phyloP scores from a whole-genome alignment of 2,113 vertebrate genomes.

The Zosterops hypoxanthus region DNA sequence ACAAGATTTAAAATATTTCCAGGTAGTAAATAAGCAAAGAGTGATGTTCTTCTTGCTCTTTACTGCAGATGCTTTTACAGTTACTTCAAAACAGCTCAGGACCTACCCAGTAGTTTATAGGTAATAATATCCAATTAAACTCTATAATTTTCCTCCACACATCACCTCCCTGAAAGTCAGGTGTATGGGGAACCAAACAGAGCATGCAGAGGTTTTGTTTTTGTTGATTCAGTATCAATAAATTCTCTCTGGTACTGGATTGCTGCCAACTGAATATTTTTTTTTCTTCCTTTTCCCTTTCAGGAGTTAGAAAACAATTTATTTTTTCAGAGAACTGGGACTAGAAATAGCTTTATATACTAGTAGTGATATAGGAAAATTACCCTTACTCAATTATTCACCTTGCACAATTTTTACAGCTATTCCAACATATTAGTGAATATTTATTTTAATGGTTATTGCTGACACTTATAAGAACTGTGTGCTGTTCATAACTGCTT shows the following conservation, averaged over 20 bases:
- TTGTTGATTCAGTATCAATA: not conserved
- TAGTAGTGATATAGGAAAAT: not conserved
- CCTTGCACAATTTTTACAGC: not conserved
- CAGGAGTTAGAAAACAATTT: not conserved
- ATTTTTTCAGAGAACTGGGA: not conserved
- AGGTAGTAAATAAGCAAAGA: slow-evolving; percentile 11
- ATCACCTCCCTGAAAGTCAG: not conserved
- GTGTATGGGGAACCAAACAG: not conserved
- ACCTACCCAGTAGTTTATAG: not conserved
- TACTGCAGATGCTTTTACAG: not conserved
- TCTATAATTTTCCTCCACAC: not conserved
- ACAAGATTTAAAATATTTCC: slow-evolving; percentile 11
- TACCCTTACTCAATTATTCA: not conserved
- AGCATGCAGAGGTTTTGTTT: not conserved
- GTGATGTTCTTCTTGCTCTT: not conserved
- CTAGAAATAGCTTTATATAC: not conserved
- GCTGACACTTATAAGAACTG: not conserved
- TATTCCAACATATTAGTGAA: not conserved
- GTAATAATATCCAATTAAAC: slow-evolving; percentile 13
- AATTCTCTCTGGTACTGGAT: not conserved
- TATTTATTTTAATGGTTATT: not conserved
- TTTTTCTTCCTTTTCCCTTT: not conserved
- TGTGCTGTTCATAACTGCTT: not conserved
- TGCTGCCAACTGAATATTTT: not conserved
- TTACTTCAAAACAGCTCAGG: not conserved